These are phyloP conservation scores for Anthoscopus minutus DNA, from an alignment of 2,113 vertebrate species.

Conservation along the genomic window DNA sequence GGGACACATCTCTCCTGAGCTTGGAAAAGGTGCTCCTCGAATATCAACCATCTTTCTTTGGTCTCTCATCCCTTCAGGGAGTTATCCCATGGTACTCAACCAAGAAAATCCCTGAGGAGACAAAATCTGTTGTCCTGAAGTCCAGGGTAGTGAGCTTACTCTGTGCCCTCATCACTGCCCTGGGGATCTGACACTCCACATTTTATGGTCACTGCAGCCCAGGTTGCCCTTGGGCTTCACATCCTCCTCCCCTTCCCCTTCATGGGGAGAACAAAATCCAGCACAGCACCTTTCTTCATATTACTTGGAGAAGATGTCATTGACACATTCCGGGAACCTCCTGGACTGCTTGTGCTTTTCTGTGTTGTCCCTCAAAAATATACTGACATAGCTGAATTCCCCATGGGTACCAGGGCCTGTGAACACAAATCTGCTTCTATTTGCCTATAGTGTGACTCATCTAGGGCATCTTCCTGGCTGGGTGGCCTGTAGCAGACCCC, in stretches of 20 bases:
- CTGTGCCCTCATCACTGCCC: background rate
- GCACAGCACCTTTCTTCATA: background rate
- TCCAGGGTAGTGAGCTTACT: background rate
- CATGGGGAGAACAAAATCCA: background rate
- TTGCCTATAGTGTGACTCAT: background rate
- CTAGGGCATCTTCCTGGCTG: background rate
- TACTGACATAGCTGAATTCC: background rate
- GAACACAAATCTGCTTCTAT: background rate
- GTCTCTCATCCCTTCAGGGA: background rate
- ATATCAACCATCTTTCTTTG: background rate
- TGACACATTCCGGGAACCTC: background rate
- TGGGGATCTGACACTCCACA: background rate
- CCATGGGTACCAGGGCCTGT: background rate
- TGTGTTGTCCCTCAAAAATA: background rate
- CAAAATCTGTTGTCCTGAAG: background rate
- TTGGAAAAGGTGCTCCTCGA: background rate
- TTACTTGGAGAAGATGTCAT: background rate
- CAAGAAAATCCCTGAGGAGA: background rate
- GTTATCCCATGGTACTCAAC: background rate
- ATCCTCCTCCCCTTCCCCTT: background rate
- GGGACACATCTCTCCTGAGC: no score
- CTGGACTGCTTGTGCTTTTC: background rate
- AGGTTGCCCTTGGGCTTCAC: background rate
- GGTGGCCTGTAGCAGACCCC: background rate
- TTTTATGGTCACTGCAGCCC: background rate